Base-by-base conservation (phyloP, 2,113 vertebrate species). In the Corythornis vintsioides region DNA sequence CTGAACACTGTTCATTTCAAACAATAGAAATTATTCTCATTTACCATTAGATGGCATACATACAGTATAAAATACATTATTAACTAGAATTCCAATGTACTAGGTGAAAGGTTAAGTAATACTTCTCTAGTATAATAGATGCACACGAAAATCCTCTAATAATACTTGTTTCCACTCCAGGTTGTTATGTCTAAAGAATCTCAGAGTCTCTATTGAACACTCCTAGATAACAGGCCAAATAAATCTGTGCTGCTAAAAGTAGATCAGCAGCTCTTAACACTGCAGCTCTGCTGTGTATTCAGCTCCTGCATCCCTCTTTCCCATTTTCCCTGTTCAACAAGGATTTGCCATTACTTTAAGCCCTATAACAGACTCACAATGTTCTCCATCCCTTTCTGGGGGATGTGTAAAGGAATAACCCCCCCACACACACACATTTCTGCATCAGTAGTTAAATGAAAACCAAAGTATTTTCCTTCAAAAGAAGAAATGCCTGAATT, bases 31-130 rank as follows among this genome's bases (percentile, higher is more conserved):
- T 89, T 95, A 93, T 94, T 89, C 53, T 72, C 69, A 81, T 93
- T 96, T 96, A 83, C 97, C 97, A 97, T 97, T 97, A 97, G 97
- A 96, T 97, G 97, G 96, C 93, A 96, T 93, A 95, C 94, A 89
- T 45, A 96, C 93, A 93, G 94, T 96, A 91, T 20, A 64, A 95
- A 96, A 96, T 65, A 83, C 9, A 31, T 53, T 78, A 88, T 92
- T 89, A 92, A 87, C 81, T 20, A 92, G 59, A 85, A 83, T 93
- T 67, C 47, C 57, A 81, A 25, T 35, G 22, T 77, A 76, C 43
- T 69, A 79, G 87, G 81, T 95, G 80, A 96, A 97, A 96, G 92
- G 81, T 94, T 85, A 95, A 94, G 64, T 84, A 90, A 67, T 61
- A 40, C n/a, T 89, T 88, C 35, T 89, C 11, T 64, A 47, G 11